Evolutionary conservation across 2,888 invertebrate species (phyloP), one percentile per base, ranked within the genome.

Genomic region (Netelia fuscicornis): DNA sequence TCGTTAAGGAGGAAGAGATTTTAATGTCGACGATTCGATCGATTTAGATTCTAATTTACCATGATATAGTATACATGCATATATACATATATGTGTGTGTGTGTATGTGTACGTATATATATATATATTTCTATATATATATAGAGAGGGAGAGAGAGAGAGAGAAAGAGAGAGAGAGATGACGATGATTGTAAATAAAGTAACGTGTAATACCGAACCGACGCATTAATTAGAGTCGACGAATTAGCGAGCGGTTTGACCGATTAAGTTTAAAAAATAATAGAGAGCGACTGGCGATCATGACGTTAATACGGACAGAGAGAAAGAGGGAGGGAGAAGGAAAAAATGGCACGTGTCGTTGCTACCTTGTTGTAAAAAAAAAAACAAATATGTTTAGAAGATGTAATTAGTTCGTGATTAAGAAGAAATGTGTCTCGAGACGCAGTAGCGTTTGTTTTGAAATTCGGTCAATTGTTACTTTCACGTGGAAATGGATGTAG

Each of bases 121-220:
- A 70, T 65, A 48, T 58, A 76, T 67, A 76, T 67, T 20, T 20
- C 20, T 20, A 20, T 20, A 17, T 17, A 17, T 17, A 17, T 17
- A 17, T 17, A 17, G 17, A 17, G 17, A 20, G 1, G 1, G 20
- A 20, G 17, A 20, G 1, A 20, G 20, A 20, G 20, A 20, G 20
- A 20, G 20, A 20, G 20, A 20, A 1, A 20, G 20, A 20, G 20
- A 20, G 20, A 20, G 20, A 20, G 20, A 20, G 20, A 80, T 71
- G 70, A 78, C 58, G 77, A 83, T 74, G 80, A 87, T 83, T 87
- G 87, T 87, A 87, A 87, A 87, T 87, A 87, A 87, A 82, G 74
- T 81, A 84, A 25, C 48, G 64, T 65, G 70, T 79, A 71, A 72
- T 58, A 84, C 74, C 68, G 76, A 76, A 70, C 3, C 80, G 72